Evolutionary conservation across 2,888 invertebrate species (phyloP).

Genomic region (Pheosia gnoma): DNA sequence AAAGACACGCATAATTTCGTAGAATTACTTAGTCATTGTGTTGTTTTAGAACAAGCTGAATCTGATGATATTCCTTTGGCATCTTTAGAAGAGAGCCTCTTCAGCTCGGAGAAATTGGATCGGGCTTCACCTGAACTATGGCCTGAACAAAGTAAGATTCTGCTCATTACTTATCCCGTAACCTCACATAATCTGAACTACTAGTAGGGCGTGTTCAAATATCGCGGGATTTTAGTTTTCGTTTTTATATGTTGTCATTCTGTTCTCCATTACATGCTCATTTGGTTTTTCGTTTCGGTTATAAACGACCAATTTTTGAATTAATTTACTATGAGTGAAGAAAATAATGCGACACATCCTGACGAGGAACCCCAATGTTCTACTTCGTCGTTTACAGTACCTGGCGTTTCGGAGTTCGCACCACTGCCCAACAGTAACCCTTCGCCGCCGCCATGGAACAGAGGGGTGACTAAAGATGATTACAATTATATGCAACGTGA

Average conservation of each 20-base stretch:
- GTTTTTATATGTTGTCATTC: slow-evolving; percentile 71
- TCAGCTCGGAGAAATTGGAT: slow-evolving; percentile 95
- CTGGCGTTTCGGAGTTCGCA: slow-evolving; percentile 94
- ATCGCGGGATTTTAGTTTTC: slow-evolving; percentile 62
- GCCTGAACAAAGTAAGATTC: slow-evolving; percentile 94
- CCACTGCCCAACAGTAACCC: slow-evolving; percentile 84
- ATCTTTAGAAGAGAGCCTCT: slow-evolving; percentile 88
- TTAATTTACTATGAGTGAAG: slow-evolving; percentile 63
- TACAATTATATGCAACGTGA: slow-evolving; percentile 91
- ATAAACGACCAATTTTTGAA: slow-evolving; percentile 71
- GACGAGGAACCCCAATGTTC: slow-evolving; percentile 62
- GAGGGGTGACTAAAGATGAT: slow-evolving; percentile 89
- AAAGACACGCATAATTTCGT: background rate
- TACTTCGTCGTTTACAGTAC: slow-evolving; percentile 86
- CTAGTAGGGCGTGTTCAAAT: slow-evolving; percentile 61
- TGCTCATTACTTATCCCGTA: background rate
- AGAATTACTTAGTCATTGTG: slow-evolving; percentile 11
- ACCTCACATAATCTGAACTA: background rate
- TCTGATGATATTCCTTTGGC: slow-evolving; percentile 80
- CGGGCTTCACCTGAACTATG: slow-evolving; percentile 97
- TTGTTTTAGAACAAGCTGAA: slow-evolving; percentile 68
- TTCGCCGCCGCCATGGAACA: slow-evolving; percentile 87
- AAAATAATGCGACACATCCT: slow-evolving; percentile 51
- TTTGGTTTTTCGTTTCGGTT: slow-evolving; percentile 63
- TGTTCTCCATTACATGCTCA: slow-evolving; percentile 47